phyloP scores from a whole-genome alignment of 2,797 vertebrate genomes.

The Buphagus erythrorhynchus region DNA sequence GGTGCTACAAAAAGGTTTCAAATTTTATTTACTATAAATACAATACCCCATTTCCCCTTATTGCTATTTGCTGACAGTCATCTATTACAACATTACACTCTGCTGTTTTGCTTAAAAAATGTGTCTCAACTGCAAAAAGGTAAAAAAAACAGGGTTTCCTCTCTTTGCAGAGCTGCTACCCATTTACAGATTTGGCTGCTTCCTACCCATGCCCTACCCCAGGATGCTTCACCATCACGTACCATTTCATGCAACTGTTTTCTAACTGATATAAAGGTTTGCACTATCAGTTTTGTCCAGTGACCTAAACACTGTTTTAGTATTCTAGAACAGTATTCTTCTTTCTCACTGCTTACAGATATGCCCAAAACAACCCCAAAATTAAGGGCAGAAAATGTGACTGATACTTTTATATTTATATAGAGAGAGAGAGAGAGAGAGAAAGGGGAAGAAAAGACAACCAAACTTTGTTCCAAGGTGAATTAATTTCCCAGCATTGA shows the following conservation, averaged over 20 bases:
- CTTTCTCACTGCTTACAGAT: neutral
- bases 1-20: neutral
- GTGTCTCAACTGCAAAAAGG: neutral
- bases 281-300: neutral
- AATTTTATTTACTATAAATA: neutral
- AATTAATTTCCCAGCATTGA: neutral
- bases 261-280: neutral
- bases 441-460: neutral
- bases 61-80: neutral
- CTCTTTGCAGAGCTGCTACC: neutral
- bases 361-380: neutral
- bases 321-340: neutral
- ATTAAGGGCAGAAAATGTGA: neutral
- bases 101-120: neutral
- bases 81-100: neutral
- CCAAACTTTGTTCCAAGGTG: neutral
- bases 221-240: fast-evolving
- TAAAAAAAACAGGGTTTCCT: neutral
- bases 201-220: neutral
- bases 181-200: neutral
- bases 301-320: neutral
- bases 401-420: neutral
- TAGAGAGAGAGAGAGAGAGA: too few species aligned
- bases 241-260: neutral
- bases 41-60: neutral